phyloP scores from a whole-genome alignment of 2,113 vertebrate genomes.

The Camelus dromedarius region DNA sequence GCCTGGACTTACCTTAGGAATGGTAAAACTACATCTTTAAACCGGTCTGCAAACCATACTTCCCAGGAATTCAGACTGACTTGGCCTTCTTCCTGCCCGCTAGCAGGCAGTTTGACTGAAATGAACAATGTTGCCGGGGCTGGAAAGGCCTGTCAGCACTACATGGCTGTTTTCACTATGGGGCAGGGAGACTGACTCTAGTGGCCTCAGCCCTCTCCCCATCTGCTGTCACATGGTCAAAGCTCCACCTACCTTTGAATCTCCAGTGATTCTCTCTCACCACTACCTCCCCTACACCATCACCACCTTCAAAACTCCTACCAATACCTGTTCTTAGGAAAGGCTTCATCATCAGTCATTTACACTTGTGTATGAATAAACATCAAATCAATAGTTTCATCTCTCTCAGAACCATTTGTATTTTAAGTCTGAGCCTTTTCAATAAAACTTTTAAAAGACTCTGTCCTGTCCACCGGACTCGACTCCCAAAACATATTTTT shows the following conservation, averaged over 20 bases:
- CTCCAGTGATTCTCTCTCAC: background rate
- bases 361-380: background rate
- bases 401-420: background rate
- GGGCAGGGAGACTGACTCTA: background rate
- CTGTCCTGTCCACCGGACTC: background rate
- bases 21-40: background rate
- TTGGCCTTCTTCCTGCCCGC: background rate
- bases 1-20: background rate
- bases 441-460: background rate
- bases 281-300: background rate
- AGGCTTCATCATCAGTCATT: background rate
- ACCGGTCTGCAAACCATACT: background rate
- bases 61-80: background rate
- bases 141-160: background rate
- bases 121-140: background rate
- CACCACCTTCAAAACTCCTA: background rate
- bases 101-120: background rate
- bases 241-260: background rate
- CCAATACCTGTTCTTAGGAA: constrained; percentile 28
- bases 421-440: constrained; percentile 17
- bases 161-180: background rate
- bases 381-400: background rate
- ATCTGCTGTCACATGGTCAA: background rate
- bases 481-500: background rate
- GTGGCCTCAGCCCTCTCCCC: background rate